Base-by-base conservation (phyloP, 2,888 invertebrate species). In the Heliothis peltigera region DNA sequence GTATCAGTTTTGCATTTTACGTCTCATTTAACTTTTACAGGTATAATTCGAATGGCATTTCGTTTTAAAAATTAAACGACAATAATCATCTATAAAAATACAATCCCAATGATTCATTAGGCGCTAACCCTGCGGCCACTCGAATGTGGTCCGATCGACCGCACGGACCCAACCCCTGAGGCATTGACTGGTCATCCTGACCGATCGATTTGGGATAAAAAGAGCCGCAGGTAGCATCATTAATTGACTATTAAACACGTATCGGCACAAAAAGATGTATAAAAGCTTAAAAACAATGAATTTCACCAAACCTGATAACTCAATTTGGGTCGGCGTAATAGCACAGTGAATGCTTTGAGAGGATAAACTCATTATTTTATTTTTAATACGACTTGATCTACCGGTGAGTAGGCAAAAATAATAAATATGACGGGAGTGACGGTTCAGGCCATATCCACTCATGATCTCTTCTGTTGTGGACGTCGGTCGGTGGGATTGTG, bases 241-340 rank as follows among this genome's bases (percentile, higher is more conserved):
- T 94, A 95, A 95, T 94, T 93, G 94, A 91, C 92, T 94, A 94
- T 94, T 93, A 94, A 93, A 89, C 89, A 87, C 88, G 93, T 89
- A 93, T 92, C 92, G 87, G 91, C 92, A 91, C 89, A 93, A 93
- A 93, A 92, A 90, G 88, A 83, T 84, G 82, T 83, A 87, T 87
- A 88, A 87, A 86, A 79, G 62, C 82, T 83, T 85, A 89, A 92
- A 94, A 93, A 94, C 94, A 95, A 94, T 94, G 94, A 93, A 92
- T 92, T 94, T 93, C 90, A 93, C 92, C 83, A 90, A 92, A 93
- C 87, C 92, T 94, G 94, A 95, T 94, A 94, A 94, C 95, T 95
- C 91, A 94, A 94, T 94, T 94, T 93, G 84, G 91, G 86, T 76
- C 81, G 80, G 71, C 75, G 78, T 83, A 70, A 73, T 65, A 66